Conservation (phyloP, 2,113 vertebrate genomes). For the Camelus dromedarius region DNA sequence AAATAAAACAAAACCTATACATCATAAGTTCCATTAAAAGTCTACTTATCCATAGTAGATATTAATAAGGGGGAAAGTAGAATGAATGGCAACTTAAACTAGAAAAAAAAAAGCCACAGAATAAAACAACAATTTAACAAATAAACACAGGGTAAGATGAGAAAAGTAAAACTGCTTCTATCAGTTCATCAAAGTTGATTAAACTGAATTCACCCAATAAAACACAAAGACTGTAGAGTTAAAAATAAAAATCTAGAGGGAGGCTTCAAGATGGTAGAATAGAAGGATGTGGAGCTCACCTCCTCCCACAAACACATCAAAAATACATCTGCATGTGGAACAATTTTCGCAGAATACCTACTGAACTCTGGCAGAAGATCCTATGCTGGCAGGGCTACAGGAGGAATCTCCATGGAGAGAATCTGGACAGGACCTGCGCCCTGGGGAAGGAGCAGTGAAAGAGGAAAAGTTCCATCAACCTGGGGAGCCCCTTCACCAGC, state of each 20-base stretch:
- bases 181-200: constrained; percentile 33
- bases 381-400: too few relatives aligned
- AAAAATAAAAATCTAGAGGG: constrained; percentile 38
- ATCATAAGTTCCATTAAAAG: neutral
- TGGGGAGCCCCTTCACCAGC: too few relatives aligned
- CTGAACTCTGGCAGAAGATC: too few relatives aligned
- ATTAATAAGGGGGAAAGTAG: neutral
- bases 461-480: too few relatives aligned
- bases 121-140: constrained; percentile 19
- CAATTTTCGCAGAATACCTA: too few relatives aligned
- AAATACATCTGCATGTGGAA: too few relatives aligned
- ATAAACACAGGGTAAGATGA: neutral
- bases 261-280: too few relatives aligned
- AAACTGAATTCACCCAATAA: constrained; percentile 27
- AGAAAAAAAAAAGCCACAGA: neutral
- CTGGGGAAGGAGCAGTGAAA: too few relatives aligned
- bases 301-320: too few relatives aligned
- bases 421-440: too few relatives aligned
- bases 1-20: neutral
- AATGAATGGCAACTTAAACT: constrained; percentile 31
- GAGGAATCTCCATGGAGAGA: too few relatives aligned
- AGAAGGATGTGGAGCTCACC: too few relatives aligned
- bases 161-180: constrained; percentile 59
- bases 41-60: neutral
- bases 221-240: constrained; percentile 13